Percentiles rank a stretch among this genome's conserved stretches.
Conservation (phyloP, 2,888 invertebrate species). For the Phragmatobia fuliginosa region DNA sequence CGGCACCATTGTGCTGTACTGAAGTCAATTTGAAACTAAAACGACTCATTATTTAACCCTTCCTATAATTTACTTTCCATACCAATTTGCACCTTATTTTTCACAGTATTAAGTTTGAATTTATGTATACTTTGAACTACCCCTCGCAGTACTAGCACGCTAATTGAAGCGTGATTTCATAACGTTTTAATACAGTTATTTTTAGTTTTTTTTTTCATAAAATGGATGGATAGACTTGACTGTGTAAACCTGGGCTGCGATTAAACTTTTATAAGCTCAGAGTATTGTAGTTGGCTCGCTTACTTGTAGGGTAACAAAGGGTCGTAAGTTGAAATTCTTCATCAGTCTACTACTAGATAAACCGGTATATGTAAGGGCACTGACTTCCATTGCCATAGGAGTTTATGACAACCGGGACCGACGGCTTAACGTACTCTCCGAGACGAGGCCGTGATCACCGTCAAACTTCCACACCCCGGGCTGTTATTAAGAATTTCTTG, state of each 20-base stretch:
- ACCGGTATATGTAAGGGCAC: no score
- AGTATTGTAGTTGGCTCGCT: neutral
- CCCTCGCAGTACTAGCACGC: constrained; percentile 31
- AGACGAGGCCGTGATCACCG: no score
- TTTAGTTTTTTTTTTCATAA: constrained; percentile 50
- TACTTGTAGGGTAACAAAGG: neutral
- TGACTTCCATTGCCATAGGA: no score
- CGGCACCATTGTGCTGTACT: constrained; percentile 47
- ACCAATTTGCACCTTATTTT: constrained; percentile 26
- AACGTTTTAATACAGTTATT: constrained; percentile 59
- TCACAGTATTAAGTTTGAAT: constrained; percentile 17
- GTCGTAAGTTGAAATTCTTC: neutral
- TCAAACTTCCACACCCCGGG: no score
- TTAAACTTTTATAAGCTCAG: constrained; percentile 15
- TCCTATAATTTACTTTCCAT: constrained; percentile 32
- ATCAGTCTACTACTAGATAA: neutral
- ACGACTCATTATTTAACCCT: constrained; percentile 62
- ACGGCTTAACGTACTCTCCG: no score
- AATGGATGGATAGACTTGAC: constrained; percentile 40
- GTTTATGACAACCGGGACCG: no score
- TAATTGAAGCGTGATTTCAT: constrained; percentile 52
- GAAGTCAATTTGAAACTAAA: constrained; percentile 63
- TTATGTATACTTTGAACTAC: constrained; percentile 13
- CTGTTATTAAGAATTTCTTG: no score
- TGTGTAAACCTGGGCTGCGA: constrained; percentile 36